These are phyloP conservation scores for Aleiodes testaceus DNA, from an alignment of 2,888 invertebrate genomes.

Conservation along the genomic window DNA sequence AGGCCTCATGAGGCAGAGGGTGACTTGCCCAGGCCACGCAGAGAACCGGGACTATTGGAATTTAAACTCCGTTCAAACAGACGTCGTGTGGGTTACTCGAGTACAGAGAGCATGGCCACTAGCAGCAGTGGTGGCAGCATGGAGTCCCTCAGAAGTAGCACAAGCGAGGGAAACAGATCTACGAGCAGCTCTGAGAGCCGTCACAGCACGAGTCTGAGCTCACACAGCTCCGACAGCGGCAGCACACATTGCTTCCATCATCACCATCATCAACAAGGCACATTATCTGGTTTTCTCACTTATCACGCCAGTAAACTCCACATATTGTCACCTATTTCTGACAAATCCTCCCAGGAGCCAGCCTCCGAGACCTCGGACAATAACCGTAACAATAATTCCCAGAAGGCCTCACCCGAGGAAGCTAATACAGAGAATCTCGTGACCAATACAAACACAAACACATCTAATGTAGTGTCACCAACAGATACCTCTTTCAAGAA, in stretches of 20 bases:
- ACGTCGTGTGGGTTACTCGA: conserved; percentile 80
- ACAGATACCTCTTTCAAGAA: conserved; percentile 74
- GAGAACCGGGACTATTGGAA: conserved; percentile 74
- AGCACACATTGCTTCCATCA: conserved; percentile 78
- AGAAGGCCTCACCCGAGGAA: conserved; percentile 85
- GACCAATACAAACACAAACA: conserved; percentile 61
- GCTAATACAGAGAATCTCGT: conserved; percentile 70
- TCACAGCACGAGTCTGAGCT: conserved; percentile 88
- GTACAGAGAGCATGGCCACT: conserved; percentile 90
- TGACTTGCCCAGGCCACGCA: conserved; percentile 59
- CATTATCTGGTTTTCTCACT: conserved; percentile 79
- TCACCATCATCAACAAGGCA: conserved; percentile 73
- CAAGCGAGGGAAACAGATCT: conserved; percentile 90
- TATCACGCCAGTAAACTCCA: conserved; percentile 86
- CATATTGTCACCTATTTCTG: conserved; percentile 91
- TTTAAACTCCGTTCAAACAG: conserved; percentile 80
- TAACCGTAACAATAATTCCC: conserved; percentile 85
- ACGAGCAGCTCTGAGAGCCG: conserved; percentile 89
- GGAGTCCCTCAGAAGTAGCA: conserved; percentile 90
- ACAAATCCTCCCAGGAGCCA: conserved; percentile 91
- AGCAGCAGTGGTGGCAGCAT: conserved; percentile 91
- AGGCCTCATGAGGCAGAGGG: conserved; percentile 74
- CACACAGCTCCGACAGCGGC: conserved; percentile 88
- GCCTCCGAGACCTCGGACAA: conserved; percentile 88
- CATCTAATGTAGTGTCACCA: conserved; percentile 60